Evolutionary conservation across 2,888 invertebrate species (phyloP).

Genomic region (Tenodera sinensis): DNA sequence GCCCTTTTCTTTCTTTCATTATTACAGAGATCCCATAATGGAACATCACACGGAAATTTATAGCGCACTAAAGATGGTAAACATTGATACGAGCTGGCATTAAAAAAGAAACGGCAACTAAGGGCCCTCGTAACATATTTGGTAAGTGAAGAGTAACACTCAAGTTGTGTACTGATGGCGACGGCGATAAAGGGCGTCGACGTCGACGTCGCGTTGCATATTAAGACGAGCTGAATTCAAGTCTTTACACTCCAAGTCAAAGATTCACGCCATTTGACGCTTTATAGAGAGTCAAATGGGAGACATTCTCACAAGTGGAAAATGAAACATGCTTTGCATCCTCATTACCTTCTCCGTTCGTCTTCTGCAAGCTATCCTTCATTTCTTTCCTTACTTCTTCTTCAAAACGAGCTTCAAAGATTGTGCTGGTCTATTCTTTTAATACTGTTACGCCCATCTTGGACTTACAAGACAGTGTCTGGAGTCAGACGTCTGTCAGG

Average conservation of each 20-base stretch:
- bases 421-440: too few species aligned
- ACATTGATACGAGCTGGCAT: neutral
- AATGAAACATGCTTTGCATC: neutral
- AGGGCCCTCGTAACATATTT: neutral
- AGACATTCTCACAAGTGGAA: neutral
- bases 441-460: too few species aligned
- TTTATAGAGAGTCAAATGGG: neutral
- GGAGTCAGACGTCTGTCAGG: too few species aligned
- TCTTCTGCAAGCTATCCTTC: too few species aligned
- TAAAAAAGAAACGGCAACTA: neutral
- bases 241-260: too few species aligned
- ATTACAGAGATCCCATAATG: neutral
- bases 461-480: too few species aligned
- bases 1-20: neutral
- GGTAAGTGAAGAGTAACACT: neutral
- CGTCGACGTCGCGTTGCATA: neutral
- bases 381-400: too few species aligned
- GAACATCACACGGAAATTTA: neutral
- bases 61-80: constrained; percentile 1
- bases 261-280: neutral
- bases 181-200: neutral
- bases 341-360: too few species aligned
- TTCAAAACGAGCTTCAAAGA: too few species aligned
- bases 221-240: neutral
- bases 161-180: neutral